A percentile compares a stretch with the other conserved stretches of the same genome.
phyloP scores from a whole-genome alignment of 1,140 invertebrate species.

The Holotrichia oblita region DNA sequence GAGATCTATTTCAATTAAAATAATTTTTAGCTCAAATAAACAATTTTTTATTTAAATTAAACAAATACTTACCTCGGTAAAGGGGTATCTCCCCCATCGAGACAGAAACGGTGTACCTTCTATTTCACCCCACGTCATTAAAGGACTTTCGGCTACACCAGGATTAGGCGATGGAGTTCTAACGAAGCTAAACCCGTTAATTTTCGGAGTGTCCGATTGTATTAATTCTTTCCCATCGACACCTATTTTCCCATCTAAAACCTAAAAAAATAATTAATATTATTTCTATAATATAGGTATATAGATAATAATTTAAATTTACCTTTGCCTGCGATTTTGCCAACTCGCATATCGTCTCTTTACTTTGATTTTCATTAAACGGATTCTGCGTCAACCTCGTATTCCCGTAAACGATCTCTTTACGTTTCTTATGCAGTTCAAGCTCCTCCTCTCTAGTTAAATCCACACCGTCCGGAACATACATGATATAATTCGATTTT shows the following conservation, averaged over 20 bases:
- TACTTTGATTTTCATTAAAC: slow-evolving; percentile 81
- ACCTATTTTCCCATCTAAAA: slow-evolving; percentile 84
- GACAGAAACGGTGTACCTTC: slow-evolving; percentile 4
- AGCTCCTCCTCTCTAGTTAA: slow-evolving; percentile 75
- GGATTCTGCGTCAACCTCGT: slow-evolving; percentile 83
- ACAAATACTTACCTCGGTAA: slow-evolving; percentile 63
- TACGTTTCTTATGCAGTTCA: slow-evolving; percentile 74
- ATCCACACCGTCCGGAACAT: slow-evolving; percentile 89
- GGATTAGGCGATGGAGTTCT: slow-evolving; percentile 89
- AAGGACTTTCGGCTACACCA: slow-evolving; percentile 83
- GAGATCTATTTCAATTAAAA: slow-evolving; percentile 50
- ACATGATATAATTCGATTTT: slow-evolving; percentile 97
- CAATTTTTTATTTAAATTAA: neutral
- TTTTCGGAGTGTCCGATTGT: slow-evolving; percentile 63
- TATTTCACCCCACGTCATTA: slow-evolving; percentile 90
- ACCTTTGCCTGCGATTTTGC: slow-evolving; percentile 69
- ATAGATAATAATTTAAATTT: too few species aligned
- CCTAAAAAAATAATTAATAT: too few species aligned
- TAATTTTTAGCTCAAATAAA: neutral
- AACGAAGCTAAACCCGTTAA: slow-evolving; percentile 85
- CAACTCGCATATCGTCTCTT: slow-evolving; percentile 77
- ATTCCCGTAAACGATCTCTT: slow-evolving; percentile 82
- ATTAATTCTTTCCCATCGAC: slow-evolving; percentile 89
- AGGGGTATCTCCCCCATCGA: slow-evolving; percentile 72
- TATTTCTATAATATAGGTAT: too few species aligned